Evolutionary conservation across 2,113 vertebrate species (phyloP).

Genomic region (Rhinopomastus cyanomelas): DNA sequence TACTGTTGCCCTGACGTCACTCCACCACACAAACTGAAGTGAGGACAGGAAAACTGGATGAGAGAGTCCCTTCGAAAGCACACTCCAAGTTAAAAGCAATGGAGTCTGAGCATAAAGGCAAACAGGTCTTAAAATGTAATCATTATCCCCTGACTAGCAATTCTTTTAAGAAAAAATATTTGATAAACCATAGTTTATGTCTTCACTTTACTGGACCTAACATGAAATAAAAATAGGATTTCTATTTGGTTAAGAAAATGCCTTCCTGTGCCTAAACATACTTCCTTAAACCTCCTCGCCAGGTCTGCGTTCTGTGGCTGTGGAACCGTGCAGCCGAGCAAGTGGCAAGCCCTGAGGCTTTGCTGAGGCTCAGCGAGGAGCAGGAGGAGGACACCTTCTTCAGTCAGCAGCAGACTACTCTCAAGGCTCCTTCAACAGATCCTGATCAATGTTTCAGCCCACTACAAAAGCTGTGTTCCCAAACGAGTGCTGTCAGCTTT

Average conservation of each 20-base stretch:
- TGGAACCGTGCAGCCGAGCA: neutral
- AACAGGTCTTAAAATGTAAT: neutral
- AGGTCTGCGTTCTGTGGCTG: constrained; percentile 49
- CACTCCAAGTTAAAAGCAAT: neutral
- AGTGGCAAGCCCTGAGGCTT: constrained; percentile 2
- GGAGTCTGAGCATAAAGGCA: neutral
- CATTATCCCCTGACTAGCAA: neutral
- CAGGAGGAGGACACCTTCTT: neutral
- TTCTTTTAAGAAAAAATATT: neutral
- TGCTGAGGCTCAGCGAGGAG: neutral
- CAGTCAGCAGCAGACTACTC: neutral
- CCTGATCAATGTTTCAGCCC: neutral
- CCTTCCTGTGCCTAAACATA: neutral
- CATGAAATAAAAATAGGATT: neutral
- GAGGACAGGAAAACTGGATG: neutral
- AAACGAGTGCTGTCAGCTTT: neutral
- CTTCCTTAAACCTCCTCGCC: neutral
- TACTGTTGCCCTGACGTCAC: neutral
- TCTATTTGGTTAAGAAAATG: neutral
- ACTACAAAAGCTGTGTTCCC: neutral
- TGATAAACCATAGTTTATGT: neutral
- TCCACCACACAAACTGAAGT: neutral
- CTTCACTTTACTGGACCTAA: neutral
- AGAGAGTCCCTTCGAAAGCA: neutral
- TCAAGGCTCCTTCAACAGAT: neutral